phyloP scores from a whole-genome alignment of 2,113 vertebrate species.

The Sitta europaea region DNA sequence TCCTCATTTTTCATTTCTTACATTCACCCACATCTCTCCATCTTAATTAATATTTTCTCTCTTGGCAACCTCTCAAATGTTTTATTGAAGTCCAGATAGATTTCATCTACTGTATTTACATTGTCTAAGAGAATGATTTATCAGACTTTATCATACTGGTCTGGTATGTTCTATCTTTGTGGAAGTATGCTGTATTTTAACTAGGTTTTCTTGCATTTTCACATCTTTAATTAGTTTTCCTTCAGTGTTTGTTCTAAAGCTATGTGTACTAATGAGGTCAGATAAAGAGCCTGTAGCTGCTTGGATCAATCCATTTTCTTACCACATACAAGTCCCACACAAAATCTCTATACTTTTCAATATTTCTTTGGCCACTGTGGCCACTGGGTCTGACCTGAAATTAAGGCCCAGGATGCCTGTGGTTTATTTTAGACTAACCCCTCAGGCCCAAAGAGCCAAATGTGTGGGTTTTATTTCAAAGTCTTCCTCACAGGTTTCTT shows the following conservation, averaged over 20 bases:
- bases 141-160: neutral
- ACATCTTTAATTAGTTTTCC: constrained; percentile 17
- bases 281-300: neutral
- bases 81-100: constrained; percentile 8
- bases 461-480: neutral
- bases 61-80: neutral
- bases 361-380: neutral
- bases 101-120: neutral
- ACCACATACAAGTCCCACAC: neutral
- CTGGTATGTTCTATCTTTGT: neutral
- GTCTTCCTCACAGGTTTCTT: neutral
- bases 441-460: neutral
- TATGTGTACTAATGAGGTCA: neutral
- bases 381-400: neutral
- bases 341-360: neutral
- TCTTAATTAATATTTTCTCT: constrained; percentile 44
- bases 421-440: neutral
- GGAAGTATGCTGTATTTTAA: constrained; percentile 16
- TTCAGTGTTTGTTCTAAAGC: neutral
- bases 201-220: neutral
- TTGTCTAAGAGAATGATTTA: constrained; percentile 8
- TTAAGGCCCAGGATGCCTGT: neutral
- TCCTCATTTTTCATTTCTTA: constrained; percentile 22
- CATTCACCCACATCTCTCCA: constrained; percentile 8
- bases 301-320: neutral